Evolutionary conservation across 1,140 invertebrate genomes (phyloP).

Genomic region (Caenorhabditis latens): DNA sequence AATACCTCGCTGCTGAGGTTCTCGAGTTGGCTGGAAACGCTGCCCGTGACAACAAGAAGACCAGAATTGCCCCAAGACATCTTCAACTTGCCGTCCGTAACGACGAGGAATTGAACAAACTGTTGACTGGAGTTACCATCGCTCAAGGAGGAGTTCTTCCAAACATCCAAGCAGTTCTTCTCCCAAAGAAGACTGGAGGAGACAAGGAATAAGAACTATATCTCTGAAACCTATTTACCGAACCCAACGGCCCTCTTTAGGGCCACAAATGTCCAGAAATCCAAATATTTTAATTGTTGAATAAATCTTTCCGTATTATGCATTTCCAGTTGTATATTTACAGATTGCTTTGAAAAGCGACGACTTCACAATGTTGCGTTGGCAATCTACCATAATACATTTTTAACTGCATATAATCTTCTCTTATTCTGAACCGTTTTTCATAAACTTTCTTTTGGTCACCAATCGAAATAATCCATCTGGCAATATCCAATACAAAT

Average conservation of each 20-base stretch:
- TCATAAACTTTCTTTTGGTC: too few relatives aligned
- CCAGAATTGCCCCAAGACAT: constrained; percentile 86
- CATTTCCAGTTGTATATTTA: too few relatives aligned
- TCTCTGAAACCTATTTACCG: neutral
- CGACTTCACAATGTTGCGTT: too few relatives aligned
- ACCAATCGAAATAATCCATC: too few relatives aligned
- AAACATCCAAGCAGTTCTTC: constrained; percentile 84
- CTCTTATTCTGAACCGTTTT: too few relatives aligned
- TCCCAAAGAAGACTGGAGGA: constrained; percentile 82
- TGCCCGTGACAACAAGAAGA: constrained; percentile 81
- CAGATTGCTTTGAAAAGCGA: too few relatives aligned
- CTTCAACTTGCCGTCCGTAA: constrained; percentile 87
- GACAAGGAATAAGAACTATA: neutral
- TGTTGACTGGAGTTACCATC: constrained; percentile 86
- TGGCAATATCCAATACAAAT: too few relatives aligned
- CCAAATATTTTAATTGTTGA: too few relatives aligned
- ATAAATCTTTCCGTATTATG: too few relatives aligned
- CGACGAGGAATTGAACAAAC: constrained; percentile 87
- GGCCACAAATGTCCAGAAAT: constrained; percentile 60
- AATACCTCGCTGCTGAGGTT: constrained; percentile 83
- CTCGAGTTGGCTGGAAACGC: constrained; percentile 83
- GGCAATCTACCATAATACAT: too few relatives aligned
- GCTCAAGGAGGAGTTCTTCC: constrained; percentile 88
- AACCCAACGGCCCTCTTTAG: constrained; percentile 71
- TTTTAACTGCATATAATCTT: too few relatives aligned